These are phyloP conservation scores for Elephas maximus DNA, from an alignment of 2,113 vertebrate species.

Conservation along the genomic window DNA sequence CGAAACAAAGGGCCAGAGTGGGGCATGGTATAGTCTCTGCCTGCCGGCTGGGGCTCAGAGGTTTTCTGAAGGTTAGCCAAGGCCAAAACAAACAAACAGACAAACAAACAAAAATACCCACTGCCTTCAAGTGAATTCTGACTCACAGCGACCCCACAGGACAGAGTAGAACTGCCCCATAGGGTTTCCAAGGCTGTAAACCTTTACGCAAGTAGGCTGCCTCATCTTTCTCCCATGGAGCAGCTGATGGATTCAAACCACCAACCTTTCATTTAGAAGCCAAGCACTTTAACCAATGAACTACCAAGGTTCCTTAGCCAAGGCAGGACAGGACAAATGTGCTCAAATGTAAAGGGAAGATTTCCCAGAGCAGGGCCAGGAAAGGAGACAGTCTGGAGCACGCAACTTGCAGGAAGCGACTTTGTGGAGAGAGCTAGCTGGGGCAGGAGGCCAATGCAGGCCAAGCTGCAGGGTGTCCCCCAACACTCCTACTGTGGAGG, in stretches of 20 bases:
- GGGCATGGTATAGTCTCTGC: neutral
- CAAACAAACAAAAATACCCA: neutral
- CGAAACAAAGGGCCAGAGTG: neutral
- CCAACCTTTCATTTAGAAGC: neutral
- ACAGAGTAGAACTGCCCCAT: neutral
- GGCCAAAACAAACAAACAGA: neutral
- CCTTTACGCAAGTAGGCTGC: neutral
- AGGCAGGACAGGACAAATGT: neutral
- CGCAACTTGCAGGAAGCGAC: rapidly evolving
- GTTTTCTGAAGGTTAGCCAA: neutral
- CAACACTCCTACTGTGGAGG: neutral
- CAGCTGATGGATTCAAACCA: no score
- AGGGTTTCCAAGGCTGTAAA: neutral
- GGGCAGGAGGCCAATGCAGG: neutral
- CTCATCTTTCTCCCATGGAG: neutral
- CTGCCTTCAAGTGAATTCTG: neutral
- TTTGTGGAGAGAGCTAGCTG: no score
- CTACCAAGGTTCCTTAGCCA: neutral
- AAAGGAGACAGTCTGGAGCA: neutral
- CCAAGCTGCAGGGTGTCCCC: neutral
- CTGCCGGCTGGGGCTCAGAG: neutral
- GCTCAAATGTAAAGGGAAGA: neutral
- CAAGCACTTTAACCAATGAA: neutral
- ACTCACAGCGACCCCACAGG: neutral
- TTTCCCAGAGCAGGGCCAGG: neutral